These are phyloP conservation scores for Pampus argenteus DNA, from an alignment of 2,797 vertebrate genomes.

Conservation along the genomic window DNA sequence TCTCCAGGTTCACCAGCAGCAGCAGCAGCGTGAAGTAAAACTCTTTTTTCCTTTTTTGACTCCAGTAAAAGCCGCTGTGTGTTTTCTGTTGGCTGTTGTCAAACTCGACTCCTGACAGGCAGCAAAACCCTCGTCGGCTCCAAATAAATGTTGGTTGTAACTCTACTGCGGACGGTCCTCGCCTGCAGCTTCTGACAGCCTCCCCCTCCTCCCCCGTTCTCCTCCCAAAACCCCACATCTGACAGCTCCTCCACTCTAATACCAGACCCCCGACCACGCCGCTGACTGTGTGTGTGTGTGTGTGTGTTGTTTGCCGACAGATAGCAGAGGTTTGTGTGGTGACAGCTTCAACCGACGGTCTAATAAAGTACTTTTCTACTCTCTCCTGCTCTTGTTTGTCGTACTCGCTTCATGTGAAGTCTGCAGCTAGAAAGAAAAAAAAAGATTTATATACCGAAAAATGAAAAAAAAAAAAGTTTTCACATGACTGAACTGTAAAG, in stretches of 20 bases:
- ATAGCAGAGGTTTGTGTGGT: constrained; percentile 59
- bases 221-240: constrained; percentile 42
- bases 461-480: constrained; percentile 43
- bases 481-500: constrained; percentile 58
- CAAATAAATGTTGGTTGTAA: constrained; percentile 79
- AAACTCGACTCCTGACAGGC: constrained; percentile 66
- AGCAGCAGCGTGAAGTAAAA: constrained; percentile 48
- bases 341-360: constrained; percentile 75
- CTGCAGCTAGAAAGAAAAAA: constrained; percentile 34
- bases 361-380: constrained; percentile 76
- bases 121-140: constrained; percentile 54
- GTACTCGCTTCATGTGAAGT: constrained; percentile 37
- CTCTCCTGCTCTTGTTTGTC: constrained; percentile 54
- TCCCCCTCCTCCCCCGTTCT: not conserved
- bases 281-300: constrained; percentile 10
- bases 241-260: constrained; percentile 59
- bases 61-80: constrained; percentile 49
- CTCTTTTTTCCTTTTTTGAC: constrained; percentile 10
- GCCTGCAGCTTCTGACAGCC: constrained; percentile 67
- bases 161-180: constrained; percentile 75
- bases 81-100: constrained; percentile 63
- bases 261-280: constrained; percentile 50
- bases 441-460: constrained; percentile 18
- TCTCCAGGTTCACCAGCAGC: constrained; percentile 14
- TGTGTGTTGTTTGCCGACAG: constrained; percentile 56